A percentile compares a stretch with the other conserved stretches of the same genome.
Evolutionary conservation across 2,113 vertebrate genomes (phyloP).

Genomic region (Triplophysa tibetana): DNA sequence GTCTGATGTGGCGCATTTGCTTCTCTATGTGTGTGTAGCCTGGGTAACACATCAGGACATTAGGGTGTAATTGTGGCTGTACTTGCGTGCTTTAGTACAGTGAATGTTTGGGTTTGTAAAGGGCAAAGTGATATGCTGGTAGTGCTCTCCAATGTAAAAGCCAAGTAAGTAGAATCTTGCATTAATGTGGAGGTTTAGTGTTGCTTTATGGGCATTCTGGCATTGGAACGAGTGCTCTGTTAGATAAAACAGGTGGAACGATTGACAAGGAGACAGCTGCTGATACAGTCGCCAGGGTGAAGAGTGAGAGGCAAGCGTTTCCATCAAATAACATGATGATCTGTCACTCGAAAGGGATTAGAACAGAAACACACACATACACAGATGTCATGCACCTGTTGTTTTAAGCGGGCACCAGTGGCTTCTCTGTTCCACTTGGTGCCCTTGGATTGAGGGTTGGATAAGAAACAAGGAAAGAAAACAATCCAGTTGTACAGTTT

Average conservation of each 20-base stretch:
- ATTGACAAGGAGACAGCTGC: background rate
- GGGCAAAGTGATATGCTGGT: background rate
- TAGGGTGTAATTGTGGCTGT: background rate
- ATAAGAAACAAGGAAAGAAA: too few species aligned
- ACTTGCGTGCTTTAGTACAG: background rate
- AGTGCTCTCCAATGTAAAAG: background rate
- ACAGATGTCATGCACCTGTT: background rate
- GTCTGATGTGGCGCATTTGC: constrained; percentile 35
- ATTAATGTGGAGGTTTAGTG: background rate
- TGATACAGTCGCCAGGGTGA: background rate
- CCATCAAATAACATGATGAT: background rate
- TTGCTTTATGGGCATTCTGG: background rate
- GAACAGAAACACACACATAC: background rate
- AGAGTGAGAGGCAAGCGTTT: background rate
- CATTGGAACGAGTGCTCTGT: background rate
- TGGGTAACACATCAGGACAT: background rate
- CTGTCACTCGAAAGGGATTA: background rate
- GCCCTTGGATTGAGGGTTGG: too few species aligned
- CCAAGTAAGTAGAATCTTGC: too few species aligned
- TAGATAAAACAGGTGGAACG: background rate
- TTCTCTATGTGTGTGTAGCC: constrained; percentile 10
- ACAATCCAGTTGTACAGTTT: too few species aligned
- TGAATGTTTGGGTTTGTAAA: background rate
- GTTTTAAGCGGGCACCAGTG: too few species aligned
- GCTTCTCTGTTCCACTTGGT: too few species aligned